These are phyloP conservation scores for Brachylomia viminalis DNA, from an alignment of 2,888 invertebrate genomes.

Conservation along the genomic window DNA sequence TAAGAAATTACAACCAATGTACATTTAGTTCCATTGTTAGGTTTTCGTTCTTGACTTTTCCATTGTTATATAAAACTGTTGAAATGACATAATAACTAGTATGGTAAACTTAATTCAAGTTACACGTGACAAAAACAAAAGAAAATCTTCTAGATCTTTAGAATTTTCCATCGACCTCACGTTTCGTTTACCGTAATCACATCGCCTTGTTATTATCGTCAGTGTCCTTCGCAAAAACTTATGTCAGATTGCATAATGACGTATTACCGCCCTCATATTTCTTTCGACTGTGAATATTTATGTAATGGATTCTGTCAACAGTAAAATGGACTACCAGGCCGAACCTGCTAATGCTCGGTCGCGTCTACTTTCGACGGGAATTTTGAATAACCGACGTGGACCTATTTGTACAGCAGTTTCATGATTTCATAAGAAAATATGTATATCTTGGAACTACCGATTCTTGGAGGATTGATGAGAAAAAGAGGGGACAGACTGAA, in stretches of 20 bases:
- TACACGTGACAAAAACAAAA: constrained; percentile 24
- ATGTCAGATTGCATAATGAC: constrained; percentile 46
- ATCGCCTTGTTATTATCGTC: constrained; percentile 25
- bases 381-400: background rate
- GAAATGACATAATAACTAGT: background rate
- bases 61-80: constrained; percentile 16
- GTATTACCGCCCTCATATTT: constrained; percentile 64
- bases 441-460: no score
- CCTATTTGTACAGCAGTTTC: no score
- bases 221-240: constrained; percentile 28
- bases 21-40: constrained; percentile 10
- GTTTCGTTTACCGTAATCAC: constrained; percentile 31
- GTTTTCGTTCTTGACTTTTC: constrained; percentile 20
- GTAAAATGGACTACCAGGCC: constrained; percentile 34
- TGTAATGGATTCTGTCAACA: constrained; percentile 45
- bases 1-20: background rate
- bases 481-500: no score
- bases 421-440: no score
- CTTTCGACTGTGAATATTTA: constrained; percentile 63
- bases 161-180: constrained; percentile 30
- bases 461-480: no score
- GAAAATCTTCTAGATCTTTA: constrained; percentile 13
- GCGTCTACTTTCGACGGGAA: background rate
- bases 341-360: constrained; percentile 4
- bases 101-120: constrained; percentile 1